Base-by-base conservation (phyloP, 2,797 vertebrate genomes). In the Lates japonicus region DNA sequence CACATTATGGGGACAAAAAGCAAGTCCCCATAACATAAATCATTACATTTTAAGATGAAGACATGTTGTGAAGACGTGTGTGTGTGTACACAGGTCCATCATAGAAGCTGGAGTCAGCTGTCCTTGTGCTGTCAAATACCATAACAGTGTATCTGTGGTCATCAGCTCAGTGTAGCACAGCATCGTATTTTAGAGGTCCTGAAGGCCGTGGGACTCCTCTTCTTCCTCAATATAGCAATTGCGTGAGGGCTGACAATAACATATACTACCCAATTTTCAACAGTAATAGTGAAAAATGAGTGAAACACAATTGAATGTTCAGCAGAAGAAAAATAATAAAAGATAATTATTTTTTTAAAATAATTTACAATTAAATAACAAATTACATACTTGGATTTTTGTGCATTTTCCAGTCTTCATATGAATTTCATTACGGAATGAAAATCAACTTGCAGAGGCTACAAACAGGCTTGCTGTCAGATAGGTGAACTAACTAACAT, bases 111-210 rank as follows among this genome's bases (percentile, higher is more conserved):
- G 55, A 48, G 42, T 70, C 46, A 58, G 20, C 63, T 2, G 42
- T 74, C 58, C 39, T 71, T 82, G 44, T 82, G 74, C 68, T 74
- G 31, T 81, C 44, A 80, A 16, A 65, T 54, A 75, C 74, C 51
- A 76, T 41, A 57, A 58, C 33, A 60, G 25, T 72, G 25, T 58
- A 11, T 60, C 25, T 81, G 64, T 64, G 70, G 57, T 69, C 61
- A 61, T 76, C 71, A 44, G 22, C 44, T 62, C 25, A 52, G 25
- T 51, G 35, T 37, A 59, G 35, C 37, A 49, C n/a, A 68, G 69
- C 44, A 25, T 75, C 62, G 73, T 54, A 59, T 71, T 63, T 70
- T 59, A 51, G 76, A 76, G 51, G 61, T 65, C 17, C n/a, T 49
- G 63, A 71, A 60, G 64, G 63, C 60, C 9, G 67, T 39, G 42